Conservation (phyloP, 2,797 vertebrate genomes). For the Pelochelys cantorii region DNA sequence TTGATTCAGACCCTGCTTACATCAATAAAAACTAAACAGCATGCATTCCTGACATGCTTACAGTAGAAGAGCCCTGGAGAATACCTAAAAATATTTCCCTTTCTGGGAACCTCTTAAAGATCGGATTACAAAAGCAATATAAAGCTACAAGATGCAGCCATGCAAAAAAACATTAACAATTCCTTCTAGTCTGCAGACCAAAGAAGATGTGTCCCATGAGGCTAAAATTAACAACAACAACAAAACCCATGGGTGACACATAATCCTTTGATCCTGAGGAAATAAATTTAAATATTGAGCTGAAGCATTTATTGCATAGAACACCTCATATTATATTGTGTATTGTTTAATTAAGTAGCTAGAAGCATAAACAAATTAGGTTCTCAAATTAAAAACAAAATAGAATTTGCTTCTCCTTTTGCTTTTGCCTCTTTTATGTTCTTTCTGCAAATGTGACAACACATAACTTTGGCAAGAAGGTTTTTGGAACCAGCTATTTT, state of each 20-base stretch:
- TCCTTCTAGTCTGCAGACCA: background rate
- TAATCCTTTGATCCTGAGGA: background rate
- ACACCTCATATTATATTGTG: background rate
- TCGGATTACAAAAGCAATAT: slow-evolving; percentile 6
- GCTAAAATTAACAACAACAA: background rate
- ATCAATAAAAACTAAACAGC: slow-evolving; percentile 2
- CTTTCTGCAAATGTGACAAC: background rate
- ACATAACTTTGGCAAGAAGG: background rate
- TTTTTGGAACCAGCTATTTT: background rate
- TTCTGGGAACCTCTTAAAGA: slow-evolving; percentile 6
- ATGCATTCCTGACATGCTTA: background rate
- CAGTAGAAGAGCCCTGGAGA: background rate
- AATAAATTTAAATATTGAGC: background rate
- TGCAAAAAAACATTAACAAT: background rate
- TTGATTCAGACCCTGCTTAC: too few relatives aligned
- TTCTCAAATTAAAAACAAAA: background rate
- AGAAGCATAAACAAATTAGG: background rate
- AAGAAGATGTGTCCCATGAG: background rate
- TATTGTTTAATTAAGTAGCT: background rate
- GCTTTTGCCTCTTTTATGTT: background rate
- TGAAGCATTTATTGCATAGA: background rate
- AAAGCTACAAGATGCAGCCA: slow-evolving; percentile 11
- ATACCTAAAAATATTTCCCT: background rate
- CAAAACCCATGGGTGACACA: background rate
- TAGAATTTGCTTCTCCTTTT: background rate